Evolutionary conservation across 2,797 vertebrate species (phyloP).

Genomic region (Hylomyscus alleni): DNA sequence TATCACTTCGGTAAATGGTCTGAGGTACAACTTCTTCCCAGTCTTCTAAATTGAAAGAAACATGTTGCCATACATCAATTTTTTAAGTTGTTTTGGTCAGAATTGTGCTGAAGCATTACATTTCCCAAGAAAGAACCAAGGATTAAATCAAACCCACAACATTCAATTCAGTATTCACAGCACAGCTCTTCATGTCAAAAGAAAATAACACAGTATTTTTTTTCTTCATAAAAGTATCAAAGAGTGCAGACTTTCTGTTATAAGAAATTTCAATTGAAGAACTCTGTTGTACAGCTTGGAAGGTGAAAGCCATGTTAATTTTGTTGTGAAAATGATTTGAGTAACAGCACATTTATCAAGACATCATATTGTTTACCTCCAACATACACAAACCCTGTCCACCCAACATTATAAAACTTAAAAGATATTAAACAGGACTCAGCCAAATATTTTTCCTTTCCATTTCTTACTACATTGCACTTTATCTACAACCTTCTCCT

Average conservation of each 20-base stretch:
- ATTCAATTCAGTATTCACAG: constrained; percentile 60
- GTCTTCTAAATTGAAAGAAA: constrained; percentile 34
- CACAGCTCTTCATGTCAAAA: background rate
- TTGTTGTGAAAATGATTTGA: background rate
- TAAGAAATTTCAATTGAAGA: background rate
- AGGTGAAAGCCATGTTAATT: background rate
- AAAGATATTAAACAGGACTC: background rate
- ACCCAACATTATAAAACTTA: background rate
- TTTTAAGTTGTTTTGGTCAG: constrained; percentile 54
- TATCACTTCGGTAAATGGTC: constrained; percentile 36
- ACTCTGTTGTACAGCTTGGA: background rate
- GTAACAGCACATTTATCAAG: background rate
- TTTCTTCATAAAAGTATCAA: background rate
- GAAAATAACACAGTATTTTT: constrained; percentile 10
- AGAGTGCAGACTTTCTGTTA: background rate
- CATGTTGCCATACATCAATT: constrained; percentile 32
- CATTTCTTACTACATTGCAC: background rate
- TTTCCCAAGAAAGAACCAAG: constrained; percentile 54
- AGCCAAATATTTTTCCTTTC: background rate
- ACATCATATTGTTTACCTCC: background rate
- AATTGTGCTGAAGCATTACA: constrained; percentile 65
- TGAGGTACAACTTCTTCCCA: background rate
- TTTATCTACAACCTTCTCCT: background rate
- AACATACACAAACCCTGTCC: background rate
- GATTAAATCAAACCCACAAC: constrained; percentile 76